Conservation (phyloP, 2,888 invertebrate genomes). For the Drosophila testacea region DNA sequence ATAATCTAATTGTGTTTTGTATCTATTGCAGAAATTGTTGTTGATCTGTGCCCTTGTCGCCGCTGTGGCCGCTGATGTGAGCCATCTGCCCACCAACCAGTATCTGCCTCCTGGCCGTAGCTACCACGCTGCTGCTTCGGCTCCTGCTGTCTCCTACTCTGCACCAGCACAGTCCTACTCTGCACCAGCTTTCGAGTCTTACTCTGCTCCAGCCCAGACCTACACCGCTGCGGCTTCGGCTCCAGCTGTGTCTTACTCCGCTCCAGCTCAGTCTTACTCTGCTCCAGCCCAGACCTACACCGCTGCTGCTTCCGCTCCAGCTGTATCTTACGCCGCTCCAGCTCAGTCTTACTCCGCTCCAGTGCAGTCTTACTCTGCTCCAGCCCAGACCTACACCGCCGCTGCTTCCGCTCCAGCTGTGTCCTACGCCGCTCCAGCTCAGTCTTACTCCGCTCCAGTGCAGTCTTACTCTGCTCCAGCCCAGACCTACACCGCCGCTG, state of each 20-base stretch:
- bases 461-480: slow-evolving; percentile 48
- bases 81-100: slow-evolving; percentile 79
- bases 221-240: slow-evolving; percentile 50
- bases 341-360: slow-evolving; percentile 13
- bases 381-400: too few species aligned
- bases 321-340: too few species aligned
- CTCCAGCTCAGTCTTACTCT: slow-evolving; percentile 40
- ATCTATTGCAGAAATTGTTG: slow-evolving; percentile 75
- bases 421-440: too few species aligned
- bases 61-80: slow-evolving; percentile 79
- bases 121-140: slow-evolving; percentile 54
- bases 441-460: slow-evolving; percentile 48
- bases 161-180: slow-evolving; percentile 31
- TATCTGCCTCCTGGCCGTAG: slow-evolving; percentile 76
- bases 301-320: too few species aligned
- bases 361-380: slow-evolving; percentile 13
- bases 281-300: slow-evolving; percentile 39
- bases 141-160: slow-evolving; percentile 17
- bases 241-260: slow-evolving; percentile 27
- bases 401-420: too few species aligned
- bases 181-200: slow-evolving; percentile 27
- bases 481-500: slow-evolving; percentile 54
- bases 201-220: slow-evolving; percentile 28
- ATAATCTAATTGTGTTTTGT: background rate
- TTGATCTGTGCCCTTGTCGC: slow-evolving; percentile 79